Conservation (phyloP, 2,888 invertebrate species). For the Norana najaformis region DNA sequence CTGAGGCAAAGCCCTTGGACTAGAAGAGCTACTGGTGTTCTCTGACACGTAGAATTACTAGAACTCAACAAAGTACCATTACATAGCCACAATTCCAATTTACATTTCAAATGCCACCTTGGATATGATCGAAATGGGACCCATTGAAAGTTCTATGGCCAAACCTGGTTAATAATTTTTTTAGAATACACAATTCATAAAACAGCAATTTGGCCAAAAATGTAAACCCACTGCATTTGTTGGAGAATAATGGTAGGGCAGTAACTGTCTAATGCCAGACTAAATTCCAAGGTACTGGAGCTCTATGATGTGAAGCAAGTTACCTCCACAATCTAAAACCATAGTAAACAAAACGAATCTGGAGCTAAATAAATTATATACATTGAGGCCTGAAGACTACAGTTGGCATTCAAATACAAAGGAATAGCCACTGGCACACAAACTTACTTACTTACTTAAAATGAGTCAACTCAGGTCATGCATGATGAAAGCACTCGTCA, state of each 20-base stretch:
- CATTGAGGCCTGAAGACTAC: not conserved
- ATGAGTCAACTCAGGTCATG: slow-evolving; percentile 3
- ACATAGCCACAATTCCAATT: not conserved
- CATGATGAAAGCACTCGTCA: not conserved
- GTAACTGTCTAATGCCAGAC: not conserved
- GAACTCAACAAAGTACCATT: not conserved
- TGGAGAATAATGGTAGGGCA: not conserved
- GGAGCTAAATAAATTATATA: not conserved
- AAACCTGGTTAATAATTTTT: not conserved
- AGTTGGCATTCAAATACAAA: not conserved
- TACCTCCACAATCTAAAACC: not conserved
- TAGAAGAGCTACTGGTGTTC: not conserved
- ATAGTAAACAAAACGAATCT: not conserved
- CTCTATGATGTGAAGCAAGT: not conserved
- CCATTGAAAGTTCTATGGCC: not conserved
- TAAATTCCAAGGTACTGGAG: not conserved
- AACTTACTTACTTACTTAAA: not conserved
- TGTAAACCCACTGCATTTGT: not conserved
- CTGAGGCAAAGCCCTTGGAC: not conserved
- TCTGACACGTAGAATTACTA: not conserved
- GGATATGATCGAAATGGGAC: not conserved
- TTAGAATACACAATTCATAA: not conserved
- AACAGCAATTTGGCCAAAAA: not conserved
- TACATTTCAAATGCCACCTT: not conserved
- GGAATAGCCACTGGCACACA: not conserved